phyloP scores from a whole-genome alignment of 2,888 invertebrate genomes.

The Gerris lacustris region DNA sequence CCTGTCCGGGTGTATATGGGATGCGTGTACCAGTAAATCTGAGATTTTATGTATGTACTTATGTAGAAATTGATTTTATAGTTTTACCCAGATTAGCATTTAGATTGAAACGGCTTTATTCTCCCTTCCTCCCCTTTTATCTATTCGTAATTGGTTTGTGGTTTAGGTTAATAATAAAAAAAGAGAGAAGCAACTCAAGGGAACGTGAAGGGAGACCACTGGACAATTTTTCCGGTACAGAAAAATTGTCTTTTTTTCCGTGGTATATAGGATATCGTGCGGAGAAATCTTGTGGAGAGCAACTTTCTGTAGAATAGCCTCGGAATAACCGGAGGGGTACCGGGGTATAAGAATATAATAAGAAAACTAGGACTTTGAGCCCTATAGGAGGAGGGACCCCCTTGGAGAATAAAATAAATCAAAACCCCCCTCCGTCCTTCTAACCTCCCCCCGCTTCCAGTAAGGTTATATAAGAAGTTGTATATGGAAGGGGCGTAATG shows the following conservation, averaged over 20 bases:
- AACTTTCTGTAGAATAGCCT: background rate
- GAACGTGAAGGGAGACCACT: background rate
- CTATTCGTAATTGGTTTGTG: slow-evolving; percentile 5
- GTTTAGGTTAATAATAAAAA: slow-evolving; percentile 3
- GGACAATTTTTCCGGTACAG: background rate
- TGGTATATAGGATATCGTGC: background rate
- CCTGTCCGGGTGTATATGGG: no score
- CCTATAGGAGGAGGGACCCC: background rate
- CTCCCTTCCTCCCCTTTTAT: background rate
- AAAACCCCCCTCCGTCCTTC: slow-evolving; percentile 18
- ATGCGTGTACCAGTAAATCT: no score
- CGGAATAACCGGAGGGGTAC: background rate
- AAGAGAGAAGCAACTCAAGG: background rate
- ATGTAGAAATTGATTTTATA: slow-evolving; percentile 3
- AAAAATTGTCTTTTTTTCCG: background rate
- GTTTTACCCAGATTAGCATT: background rate
- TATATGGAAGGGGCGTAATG: slow-evolving; percentile 25
- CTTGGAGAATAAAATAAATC: slow-evolving; percentile 25
- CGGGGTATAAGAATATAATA: background rate
- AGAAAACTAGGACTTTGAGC: slow-evolving; percentile 3
- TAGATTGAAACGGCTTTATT: background rate
- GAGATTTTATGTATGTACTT: background rate
- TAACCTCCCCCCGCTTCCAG: background rate
- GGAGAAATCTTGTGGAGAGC: background rate
- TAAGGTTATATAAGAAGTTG: slow-evolving; percentile 24